phyloP scores from a whole-genome alignment of 2,797 vertebrate genomes.

The Simalia tracyae region DNA sequence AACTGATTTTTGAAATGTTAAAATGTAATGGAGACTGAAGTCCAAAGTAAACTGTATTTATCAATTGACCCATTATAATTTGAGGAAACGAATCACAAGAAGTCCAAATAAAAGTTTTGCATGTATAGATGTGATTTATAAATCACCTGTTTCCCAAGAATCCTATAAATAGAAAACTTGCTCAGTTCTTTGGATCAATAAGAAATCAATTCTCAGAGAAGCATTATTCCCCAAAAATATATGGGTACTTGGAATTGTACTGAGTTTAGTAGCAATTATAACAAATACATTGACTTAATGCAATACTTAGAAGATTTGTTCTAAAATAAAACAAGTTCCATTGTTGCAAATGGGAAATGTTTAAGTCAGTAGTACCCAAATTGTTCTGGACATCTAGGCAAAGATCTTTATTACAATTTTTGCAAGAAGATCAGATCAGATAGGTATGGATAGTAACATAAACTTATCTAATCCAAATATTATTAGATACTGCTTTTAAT shows the following conservation, averaged over 20 bases:
- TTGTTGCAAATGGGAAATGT: neutral
- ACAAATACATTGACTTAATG: fast-evolving
- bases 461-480: neutral
- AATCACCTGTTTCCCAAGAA: neutral
- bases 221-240: neutral
- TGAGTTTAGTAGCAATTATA: neutral
- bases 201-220: neutral
- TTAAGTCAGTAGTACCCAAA: neutral
- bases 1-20: neutral
- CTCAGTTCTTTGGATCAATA: neutral
- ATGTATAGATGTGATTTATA: neutral
- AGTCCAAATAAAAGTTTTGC: neutral
- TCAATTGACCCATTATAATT: neutral
- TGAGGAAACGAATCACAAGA: neutral
- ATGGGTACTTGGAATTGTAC: neutral
- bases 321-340: neutral
- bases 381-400: neutral
- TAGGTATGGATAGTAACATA: neutral
- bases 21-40: neutral
- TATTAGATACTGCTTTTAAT: neutral
- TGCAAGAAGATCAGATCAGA: neutral
- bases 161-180: neutral
- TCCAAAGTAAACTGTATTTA: neutral
- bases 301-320: neutral
- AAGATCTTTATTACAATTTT: neutral